Percentiles rank a stretch among this genome's conserved stretches.
Evolutionary conservation across 2,797 vertebrate genomes (phyloP).

Genomic region (Catamblyrhynchus diadema): DNA sequence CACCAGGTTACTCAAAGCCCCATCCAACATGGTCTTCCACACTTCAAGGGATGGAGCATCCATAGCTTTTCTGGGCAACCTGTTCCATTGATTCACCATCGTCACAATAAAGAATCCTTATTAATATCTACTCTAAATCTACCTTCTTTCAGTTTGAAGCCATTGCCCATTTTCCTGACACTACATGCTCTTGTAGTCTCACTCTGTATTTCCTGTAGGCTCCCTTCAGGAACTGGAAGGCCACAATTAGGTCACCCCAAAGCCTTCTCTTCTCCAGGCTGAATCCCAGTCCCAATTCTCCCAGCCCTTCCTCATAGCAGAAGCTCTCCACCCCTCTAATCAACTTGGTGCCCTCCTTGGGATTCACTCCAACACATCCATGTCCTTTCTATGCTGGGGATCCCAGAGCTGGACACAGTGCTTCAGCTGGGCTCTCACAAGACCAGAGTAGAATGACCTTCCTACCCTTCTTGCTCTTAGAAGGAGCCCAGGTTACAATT

Average conservation of each 20-base stretch:
- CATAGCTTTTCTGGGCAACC: background rate
- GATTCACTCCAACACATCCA: background rate
- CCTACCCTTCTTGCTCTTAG: background rate
- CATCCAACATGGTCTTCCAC: background rate
- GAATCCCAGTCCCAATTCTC: background rate
- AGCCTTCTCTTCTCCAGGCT: background rate
- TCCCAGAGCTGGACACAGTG: background rate
- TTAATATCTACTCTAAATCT: background rate
- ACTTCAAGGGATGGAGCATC: background rate
- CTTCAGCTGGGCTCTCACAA: background rate
- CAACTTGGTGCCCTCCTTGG: background rate
- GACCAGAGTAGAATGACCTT: background rate
- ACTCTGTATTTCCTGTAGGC: background rate
- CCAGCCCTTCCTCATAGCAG: background rate
- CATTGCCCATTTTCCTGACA: background rate
- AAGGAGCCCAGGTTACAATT: background rate
- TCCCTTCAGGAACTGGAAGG: background rate
- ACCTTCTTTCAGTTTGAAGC: background rate
- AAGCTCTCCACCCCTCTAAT: background rate
- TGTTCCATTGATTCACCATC: background rate
- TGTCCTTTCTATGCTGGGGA: background rate
- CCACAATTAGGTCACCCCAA: background rate
- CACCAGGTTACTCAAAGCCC: background rate
- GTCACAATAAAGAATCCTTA: background rate
- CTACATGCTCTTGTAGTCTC: background rate